Evolutionary conservation across 2,113 vertebrate species (phyloP), one percentile per base, ranked within the genome.

Genomic region (Vulpes lagopus): DNA sequence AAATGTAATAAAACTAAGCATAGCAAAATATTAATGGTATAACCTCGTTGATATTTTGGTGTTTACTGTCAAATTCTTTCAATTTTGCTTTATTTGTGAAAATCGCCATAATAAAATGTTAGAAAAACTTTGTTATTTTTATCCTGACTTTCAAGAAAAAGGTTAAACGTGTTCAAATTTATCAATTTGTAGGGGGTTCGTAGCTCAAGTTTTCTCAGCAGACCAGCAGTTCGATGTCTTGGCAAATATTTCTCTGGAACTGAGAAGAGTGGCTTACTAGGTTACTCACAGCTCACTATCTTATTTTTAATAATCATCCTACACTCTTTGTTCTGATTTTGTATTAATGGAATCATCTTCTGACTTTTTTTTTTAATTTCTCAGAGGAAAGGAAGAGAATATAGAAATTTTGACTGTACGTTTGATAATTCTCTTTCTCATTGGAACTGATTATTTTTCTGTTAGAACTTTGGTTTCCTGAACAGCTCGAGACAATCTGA

Each of bases 311-410:
- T 35, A 27, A 14, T 38, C 38, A 38, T 30, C 27, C 53, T 35
- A 38, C 38, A 60, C 2, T n/a, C 25, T 32, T 17, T 7, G 15
- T 51, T 81, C 38, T 30, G 81, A 32, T 38, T 92, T 17, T 69
- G 0, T 27, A 30, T 38, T 62, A 85, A 35, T 5, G 32, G 11
- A 94, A 62, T 67, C 38, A 76, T 12, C 51, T 69, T 89, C 51
- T 84, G 5, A 57, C 74, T 89, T 92, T 49, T 43, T 43, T 22
- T 11, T 76, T 73, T 27, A 96, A 92, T 89, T 91, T 95, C n/a
- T 57, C 38, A 38, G 65, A 71, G 65, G 55, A 92, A 59, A 89
- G 12, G 23, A 81, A 62, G 27, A 11, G 16, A 82, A 57, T 71
- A 32, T 25, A 49, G 57, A 80, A 73, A 38, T 38, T 82, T 64